Base-by-base conservation (phyloP, 2,113 vertebrate species). In the Kryptolebias marmoratus region DNA sequence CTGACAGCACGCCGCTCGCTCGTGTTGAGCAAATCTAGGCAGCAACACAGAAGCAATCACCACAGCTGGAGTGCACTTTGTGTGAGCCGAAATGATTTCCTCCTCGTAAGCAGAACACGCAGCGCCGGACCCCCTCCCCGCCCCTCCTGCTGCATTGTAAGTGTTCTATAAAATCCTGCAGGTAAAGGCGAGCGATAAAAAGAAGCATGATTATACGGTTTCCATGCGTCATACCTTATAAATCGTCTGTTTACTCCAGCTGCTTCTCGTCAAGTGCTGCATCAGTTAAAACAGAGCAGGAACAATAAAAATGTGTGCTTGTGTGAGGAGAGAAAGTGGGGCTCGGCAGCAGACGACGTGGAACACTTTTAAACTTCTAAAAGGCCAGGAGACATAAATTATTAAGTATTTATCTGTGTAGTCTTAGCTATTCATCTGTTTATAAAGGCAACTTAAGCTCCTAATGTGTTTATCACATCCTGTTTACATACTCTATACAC, bases 151-250 rank as follows among this genome's bases (percentile, higher is more conserved):
- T 86, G 84, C 80, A 77, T 72, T 86, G 78, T 77, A 80, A 76
- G 84, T 71, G 72, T 87, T 87, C 67, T 73, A 30, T 45, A 47
- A 55, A 42, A 59, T 77, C 57, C 57, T 71, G 72, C 18, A 75
- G 79, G 81, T 68, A 69, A 71, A 77, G 59, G 12, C 0, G 2
- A 32, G 14, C 31, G 22, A 32, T 64, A 54, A 82, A 75, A 82
- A 80, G 78, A 83, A 86, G 50, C 70, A 64, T 47, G 4, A 0
- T 67, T 67, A 60, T 57, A 55, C 39, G 65, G 73, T 82, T 79
- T 87, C 66, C 81, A 66, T 79, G 72, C 75, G 79, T 55, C 78
- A 79, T 61, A 80, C 79, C 74, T 75, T 68, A 52, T 71, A 76
- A 81, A 53, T 69, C 64, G 32, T 77, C 67, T 53, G 42, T 52